Percentiles rank a stretch among this genome's conserved stretches.
These are phyloP conservation scores for Drosophila rellima DNA, from an alignment of 2,888 invertebrate species.

Conservation along the genomic window DNA sequence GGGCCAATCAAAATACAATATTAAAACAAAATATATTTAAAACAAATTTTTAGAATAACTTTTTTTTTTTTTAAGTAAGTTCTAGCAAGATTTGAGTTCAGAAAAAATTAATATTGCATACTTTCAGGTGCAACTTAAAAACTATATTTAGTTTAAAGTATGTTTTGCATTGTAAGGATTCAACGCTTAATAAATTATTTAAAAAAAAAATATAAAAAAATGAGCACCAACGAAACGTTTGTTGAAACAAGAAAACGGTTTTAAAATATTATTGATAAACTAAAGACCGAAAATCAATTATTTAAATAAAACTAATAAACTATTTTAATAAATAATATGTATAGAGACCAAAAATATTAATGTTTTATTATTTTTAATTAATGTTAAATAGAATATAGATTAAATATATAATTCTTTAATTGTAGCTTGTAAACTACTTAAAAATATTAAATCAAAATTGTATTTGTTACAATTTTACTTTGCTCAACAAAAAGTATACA, in stretches of 20 bases:
- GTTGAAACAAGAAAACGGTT: neutral
- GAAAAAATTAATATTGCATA: conserved; percentile 2
- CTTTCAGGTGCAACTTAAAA: neutral
- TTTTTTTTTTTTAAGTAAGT: neutral
- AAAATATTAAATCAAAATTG: no score
- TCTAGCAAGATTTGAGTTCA: neutral
- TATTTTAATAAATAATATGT: neutral
- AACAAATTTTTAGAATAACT: no score
- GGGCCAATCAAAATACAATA: no score
- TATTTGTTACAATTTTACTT: neutral
- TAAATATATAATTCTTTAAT: no score
- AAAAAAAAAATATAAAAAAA: neutral
- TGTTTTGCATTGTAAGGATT: no score
- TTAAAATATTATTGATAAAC: neutral
- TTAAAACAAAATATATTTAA: no score
- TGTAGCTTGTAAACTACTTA: no score
- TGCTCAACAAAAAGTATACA: neutral
- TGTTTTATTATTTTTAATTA: no score
- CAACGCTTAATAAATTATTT: no score
- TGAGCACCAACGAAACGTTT: conserved; percentile 13
- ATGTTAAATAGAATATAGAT: no score
- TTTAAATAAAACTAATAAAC: neutral
- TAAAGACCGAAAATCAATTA: neutral
- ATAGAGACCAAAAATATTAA: no score
- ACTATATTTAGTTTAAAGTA: no score